Conservation (phyloP, 1,140 invertebrate species). For the Agraylea sexmaculata region DNA sequence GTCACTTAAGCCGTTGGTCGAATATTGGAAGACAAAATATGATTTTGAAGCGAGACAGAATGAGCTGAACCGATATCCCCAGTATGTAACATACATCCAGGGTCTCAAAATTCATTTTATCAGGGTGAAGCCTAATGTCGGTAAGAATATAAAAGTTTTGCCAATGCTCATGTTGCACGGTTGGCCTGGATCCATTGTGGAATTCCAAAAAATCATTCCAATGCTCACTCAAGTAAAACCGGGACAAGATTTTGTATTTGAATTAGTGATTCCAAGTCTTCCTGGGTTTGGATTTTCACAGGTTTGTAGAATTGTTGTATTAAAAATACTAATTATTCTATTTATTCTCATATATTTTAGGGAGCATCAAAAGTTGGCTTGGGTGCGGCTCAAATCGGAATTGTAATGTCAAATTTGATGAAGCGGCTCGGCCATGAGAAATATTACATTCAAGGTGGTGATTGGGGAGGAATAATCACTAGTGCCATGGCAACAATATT, state of each 20-base stretch:
- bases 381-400: slow-evolving; percentile 40
- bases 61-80: slow-evolving; percentile 58
- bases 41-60: slow-evolving; percentile 53
- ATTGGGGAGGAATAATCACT: slow-evolving; percentile 50
- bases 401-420: slow-evolving; percentile 49
- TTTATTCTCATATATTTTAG: slow-evolving; percentile 36
- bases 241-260: slow-evolving; percentile 58
- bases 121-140: slow-evolving; percentile 43
- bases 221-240: slow-evolving; percentile 46
- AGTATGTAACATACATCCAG: slow-evolving; percentile 56
- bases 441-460: slow-evolving; percentile 68
- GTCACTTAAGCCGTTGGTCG: slow-evolving; percentile 47
- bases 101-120: slow-evolving; percentile 61
- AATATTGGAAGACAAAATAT: slow-evolving; percentile 63
- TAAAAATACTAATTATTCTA: not conserved
- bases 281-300: slow-evolving; percentile 72
- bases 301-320: slow-evolving; percentile 20
- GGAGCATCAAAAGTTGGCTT: slow-evolving; percentile 40
- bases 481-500: slow-evolving; percentile 46
- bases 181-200: slow-evolving; percentile 72
- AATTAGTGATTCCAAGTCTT: slow-evolving; percentile 58
- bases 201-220: slow-evolving; percentile 69
- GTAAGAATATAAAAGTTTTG: slow-evolving; percentile 41
- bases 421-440: slow-evolving; percentile 43
- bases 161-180: slow-evolving; percentile 68